Conservation (phyloP, 2,888 invertebrate genomes). For the Oscheius sp. region DNA sequence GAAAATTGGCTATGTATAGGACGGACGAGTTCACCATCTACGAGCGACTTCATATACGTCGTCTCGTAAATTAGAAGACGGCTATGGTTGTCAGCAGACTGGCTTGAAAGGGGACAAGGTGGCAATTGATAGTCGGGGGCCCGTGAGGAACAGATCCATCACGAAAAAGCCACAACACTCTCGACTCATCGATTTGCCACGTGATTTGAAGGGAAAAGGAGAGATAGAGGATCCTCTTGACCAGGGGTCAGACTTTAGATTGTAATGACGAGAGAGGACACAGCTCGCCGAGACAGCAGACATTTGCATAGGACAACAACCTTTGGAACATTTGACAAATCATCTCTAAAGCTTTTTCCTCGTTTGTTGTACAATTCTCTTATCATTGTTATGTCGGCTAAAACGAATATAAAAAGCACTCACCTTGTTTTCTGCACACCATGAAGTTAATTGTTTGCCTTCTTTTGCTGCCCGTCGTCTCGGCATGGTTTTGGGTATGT, state of each 20-base stretch:
- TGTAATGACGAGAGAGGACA: constrained; percentile 1
- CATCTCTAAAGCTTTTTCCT: neutral
- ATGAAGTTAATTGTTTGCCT: neutral
- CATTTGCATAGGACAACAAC: neutral
- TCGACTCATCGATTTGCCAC: neutral
- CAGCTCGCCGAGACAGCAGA: neutral
- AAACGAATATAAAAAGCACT: neutral
- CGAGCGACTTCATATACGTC: neutral
- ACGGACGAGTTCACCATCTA: neutral
- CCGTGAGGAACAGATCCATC: constrained; percentile 4
- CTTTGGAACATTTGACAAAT: neutral
- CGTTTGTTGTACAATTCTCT: neutral
- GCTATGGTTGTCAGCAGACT: neutral
- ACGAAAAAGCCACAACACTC: constrained; percentile 9
- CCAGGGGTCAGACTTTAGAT: neutral
- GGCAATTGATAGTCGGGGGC: neutral
- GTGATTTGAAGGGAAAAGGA: neutral
- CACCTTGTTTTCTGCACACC: neutral
- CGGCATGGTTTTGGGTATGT: neutral
- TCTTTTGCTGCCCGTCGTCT: neutral
- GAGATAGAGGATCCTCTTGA: neutral
- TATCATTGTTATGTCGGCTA: neutral
- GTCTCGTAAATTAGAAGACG: neutral
- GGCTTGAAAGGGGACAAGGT: neutral
- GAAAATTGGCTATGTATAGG: neutral